phyloP scores from a whole-genome alignment of 2,113 vertebrate species.

The Lota lota region DNA sequence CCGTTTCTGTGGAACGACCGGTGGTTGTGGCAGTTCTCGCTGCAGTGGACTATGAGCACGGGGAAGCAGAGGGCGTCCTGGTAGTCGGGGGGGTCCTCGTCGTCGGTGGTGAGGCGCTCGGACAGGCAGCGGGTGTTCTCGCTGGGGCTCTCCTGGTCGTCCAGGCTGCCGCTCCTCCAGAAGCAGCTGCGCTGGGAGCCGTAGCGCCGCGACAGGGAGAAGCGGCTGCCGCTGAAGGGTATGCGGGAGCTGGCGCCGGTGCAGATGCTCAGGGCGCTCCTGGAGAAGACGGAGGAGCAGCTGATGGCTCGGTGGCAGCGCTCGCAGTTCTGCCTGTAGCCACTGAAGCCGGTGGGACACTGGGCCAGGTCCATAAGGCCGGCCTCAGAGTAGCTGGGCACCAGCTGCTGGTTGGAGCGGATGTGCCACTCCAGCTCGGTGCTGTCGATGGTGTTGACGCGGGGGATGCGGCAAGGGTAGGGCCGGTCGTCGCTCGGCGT shows the following conservation, averaged over 20 bases:
- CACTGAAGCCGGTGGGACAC: conserved; percentile 75
- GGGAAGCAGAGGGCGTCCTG: conserved; percentile 94
- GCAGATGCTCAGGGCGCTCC: conserved; percentile 93
- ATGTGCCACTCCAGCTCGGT: conserved; percentile 97
- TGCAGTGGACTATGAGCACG: conserved; percentile 92
- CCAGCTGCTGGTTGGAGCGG: conserved; percentile 94
- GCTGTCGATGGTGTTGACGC: conserved; percentile 94
- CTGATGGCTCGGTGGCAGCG: conserved; percentile 90
- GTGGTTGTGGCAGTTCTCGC: conserved; percentile 91
- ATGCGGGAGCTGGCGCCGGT: conserved; percentile 83
- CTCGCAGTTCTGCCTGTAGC: conserved; percentile 88
- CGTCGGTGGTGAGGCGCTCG: conserved; percentile 78
- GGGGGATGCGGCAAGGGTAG: conserved; percentile 86
- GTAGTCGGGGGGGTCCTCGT: conserved; percentile 89
- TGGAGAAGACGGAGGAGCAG: conserved; percentile 95
- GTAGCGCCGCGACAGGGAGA: conserved; percentile 86
- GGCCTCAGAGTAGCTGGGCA: conserved; percentile 94
- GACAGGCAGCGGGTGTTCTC: conserved; percentile 89
- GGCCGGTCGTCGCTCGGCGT: conserved; percentile 87
- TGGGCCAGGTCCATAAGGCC: conserved; percentile 93
- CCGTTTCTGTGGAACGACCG: conserved; percentile 90
- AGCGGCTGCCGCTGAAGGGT: conserved; percentile 86
- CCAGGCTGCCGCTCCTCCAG: conserved; percentile 83
- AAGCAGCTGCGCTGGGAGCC: conserved; percentile 91
- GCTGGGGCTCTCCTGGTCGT: conserved; percentile 85